These are phyloP conservation scores for Drosophila ficusphila DNA, from an alignment of 1,140 invertebrate species.

Conservation along the genomic window DNA sequence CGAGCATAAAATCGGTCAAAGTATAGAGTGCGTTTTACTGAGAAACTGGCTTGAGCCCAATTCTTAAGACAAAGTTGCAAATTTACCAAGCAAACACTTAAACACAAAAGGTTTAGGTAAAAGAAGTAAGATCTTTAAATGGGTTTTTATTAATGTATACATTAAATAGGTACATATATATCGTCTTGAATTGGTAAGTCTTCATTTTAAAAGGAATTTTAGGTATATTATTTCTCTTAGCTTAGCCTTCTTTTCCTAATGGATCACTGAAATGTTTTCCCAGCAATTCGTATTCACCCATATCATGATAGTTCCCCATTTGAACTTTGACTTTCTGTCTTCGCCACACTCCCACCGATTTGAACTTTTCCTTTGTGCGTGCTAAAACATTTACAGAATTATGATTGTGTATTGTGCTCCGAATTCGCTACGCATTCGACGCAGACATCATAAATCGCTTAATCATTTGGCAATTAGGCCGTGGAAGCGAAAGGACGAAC, in stretches of 20 bases:
- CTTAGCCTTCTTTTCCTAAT: background rate
- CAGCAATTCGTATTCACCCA: slow-evolving; percentile 5
- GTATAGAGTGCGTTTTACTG: too few relatives aligned
- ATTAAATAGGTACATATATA: too few relatives aligned
- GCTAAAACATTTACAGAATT: slow-evolving; percentile 78
- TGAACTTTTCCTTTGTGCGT: slow-evolving; percentile 60
- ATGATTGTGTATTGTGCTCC: slow-evolving; percentile 70
- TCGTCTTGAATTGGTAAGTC: too few relatives aligned
- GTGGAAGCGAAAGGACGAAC: slow-evolving; percentile 42
- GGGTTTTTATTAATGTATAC: background rate
- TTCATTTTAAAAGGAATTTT: too few relatives aligned
- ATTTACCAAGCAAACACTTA: too few relatives aligned
- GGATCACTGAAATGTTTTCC: background rate
- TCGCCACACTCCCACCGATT: slow-evolving; percentile 11
- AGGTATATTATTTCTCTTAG: too few relatives aligned
- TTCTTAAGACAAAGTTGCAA: background rate
- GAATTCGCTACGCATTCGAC: slow-evolving; percentile 74
- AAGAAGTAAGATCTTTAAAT: background rate
- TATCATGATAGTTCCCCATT: slow-evolving; percentile 20
- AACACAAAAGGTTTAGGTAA: too few relatives aligned
- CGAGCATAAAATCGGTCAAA: background rate
- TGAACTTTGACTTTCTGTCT: slow-evolving; percentile 38
- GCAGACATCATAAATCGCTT: slow-evolving; percentile 84
- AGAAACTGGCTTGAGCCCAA: too few relatives aligned
- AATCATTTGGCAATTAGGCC: slow-evolving; percentile 84